Evolutionary conservation across 2,113 vertebrate species (phyloP).

Genomic region (Oncorhynchus gorbuscha): DNA sequence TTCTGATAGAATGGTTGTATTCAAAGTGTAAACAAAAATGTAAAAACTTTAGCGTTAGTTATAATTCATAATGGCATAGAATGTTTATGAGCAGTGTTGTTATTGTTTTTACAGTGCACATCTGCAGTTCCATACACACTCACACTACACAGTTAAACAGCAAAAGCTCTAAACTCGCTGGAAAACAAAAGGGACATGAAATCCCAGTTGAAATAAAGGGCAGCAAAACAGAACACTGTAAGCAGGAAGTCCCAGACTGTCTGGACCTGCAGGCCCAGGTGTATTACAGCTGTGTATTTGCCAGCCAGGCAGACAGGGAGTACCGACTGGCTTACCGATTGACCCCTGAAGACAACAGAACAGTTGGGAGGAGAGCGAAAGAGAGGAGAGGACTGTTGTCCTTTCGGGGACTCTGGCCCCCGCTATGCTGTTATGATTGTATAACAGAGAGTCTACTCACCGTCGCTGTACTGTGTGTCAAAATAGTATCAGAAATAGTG

Average conservation of each 20-base stretch:
- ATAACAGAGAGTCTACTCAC: not conserved
- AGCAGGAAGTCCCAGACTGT: not conserved
- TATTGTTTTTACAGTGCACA: not conserved
- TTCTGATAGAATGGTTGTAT: not conserved
- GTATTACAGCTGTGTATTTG: constrained; percentile 12
- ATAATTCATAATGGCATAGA: not conserved
- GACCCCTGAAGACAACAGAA: constrained; percentile 1
- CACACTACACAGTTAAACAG: constrained; percentile 2
- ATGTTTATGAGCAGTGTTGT: not conserved
- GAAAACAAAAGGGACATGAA: constrained; percentile 22
- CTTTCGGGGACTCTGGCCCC: not conserved
- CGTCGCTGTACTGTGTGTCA: not conserved
- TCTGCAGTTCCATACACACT: not conserved
- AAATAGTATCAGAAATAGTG: too few relatives aligned
- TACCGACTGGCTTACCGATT: not conserved
- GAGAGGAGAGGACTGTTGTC: not conserved
- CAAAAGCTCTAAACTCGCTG: not conserved
- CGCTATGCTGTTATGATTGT: constrained; percentile 3
- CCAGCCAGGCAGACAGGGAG: not conserved
- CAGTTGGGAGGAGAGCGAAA: not conserved
- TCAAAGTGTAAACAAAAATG: not conserved
- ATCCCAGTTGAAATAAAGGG: constrained; percentile 13
- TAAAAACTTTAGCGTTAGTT: not conserved
- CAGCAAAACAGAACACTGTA: not conserved
- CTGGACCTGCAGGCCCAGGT: constrained; percentile 22